Conservation (phyloP, 2,888 invertebrate genomes). For the Heliothis peltigera region DNA sequence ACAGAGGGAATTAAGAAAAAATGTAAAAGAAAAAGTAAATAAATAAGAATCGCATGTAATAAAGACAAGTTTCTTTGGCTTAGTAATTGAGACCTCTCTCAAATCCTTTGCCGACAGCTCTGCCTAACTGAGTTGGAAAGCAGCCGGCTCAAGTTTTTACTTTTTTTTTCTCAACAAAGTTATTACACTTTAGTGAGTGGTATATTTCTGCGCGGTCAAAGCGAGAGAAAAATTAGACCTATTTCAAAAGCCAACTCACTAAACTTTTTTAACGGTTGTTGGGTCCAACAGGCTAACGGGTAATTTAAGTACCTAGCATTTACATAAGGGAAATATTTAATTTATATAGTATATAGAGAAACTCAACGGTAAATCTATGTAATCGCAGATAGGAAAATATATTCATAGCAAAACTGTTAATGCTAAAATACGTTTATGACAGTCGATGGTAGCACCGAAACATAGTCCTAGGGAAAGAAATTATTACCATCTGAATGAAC, state of each 20-base stretch:
- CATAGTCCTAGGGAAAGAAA: no score
- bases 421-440: no score
- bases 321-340: background rate
- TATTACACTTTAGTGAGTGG: conserved; percentile 73
- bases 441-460: no score
- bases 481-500: no score
- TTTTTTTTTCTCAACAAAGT: conserved; percentile 73
- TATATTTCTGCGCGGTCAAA: conserved; percentile 53
- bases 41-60: conserved; percentile 73
- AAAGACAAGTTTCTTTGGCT: conserved; percentile 74
- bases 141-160: conserved; percentile 74
- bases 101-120: conserved; percentile 80
- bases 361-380: no score
- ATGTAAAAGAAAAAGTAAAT: conserved; percentile 58
- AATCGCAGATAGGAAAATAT: no score
- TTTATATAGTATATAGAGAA: no score
- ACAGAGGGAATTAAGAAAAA: conserved; percentile 59
- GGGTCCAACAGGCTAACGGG: background rate
- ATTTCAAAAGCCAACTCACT: conserved; percentile 32
- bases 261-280: conserved; percentile 19
- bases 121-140: conserved; percentile 78
- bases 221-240: conserved; percentile 46
- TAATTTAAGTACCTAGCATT: background rate
- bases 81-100: conserved; percentile 79
- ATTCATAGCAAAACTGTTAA: no score